Base-by-base conservation (phyloP, 2,888 invertebrate genomes). In the Tachina fera region DNA sequence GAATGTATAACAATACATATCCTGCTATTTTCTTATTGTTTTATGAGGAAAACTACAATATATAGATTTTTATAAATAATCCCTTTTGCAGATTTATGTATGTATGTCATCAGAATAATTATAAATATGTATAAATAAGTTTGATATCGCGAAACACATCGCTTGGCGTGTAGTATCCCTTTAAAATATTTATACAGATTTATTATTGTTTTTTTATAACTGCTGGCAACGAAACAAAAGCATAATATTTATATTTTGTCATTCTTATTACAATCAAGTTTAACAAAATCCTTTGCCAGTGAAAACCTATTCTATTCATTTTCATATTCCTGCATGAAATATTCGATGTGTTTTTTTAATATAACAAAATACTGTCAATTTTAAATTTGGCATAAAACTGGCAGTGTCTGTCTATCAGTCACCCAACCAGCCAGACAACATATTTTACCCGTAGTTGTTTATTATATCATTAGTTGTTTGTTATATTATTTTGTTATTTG, bases 361-460 rank as follows among this genome's bases (percentile, higher is more conserved):
- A 56, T 79, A 74, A 68, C 41, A 74, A 58, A 84, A 47, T 84
- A 74, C 75, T 79, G 78, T 79, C 79, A 79, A 79, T 75, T 79
- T 83, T 67, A 65, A 79, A 79, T 53, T 41, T 82, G 77, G 68
- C 81, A 77, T 81, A 53, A 61, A 75, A 70, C 45, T 67, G 45
- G 9, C 47, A 58, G 67, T 71, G 4, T 53, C 39, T 71, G 47
- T 75, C 56, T 80, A n/a, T 53, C 56, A 63, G 39, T 41, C 68
- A 51, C 31, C 14, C 67, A 67, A 39, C 9, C 39, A 75, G 14
- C 45, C 61, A 13, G 1, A 65, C 65, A 47, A 43, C 43, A 61
- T 61, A 61, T 61, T 61, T 31, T 6, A 31, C 31, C 31, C 31
- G 31, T 77, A 67, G 60, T 75, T 70, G 47, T 77, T 67, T 71